Conservation (phyloP, 2,888 invertebrate genomes). For the Willowsia nigromaculata region DNA sequence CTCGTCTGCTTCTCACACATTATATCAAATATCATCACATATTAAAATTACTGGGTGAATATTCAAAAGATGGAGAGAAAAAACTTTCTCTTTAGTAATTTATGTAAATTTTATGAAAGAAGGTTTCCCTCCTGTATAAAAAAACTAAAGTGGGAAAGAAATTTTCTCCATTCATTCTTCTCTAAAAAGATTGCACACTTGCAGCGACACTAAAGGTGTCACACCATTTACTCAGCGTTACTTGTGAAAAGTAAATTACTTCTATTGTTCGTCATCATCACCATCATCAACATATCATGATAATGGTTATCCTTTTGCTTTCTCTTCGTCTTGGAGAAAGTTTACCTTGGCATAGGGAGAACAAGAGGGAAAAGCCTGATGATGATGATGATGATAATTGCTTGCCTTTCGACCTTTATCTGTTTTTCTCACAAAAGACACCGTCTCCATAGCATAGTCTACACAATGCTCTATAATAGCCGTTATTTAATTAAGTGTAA, state of each 20-base stretch:
- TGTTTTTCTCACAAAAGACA: background rate
- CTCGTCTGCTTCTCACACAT: background rate
- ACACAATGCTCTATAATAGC: background rate
- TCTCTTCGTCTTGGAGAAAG: background rate
- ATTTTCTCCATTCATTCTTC: background rate
- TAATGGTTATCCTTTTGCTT: background rate
- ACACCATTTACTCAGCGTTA: background rate
- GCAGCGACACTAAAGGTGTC: background rate
- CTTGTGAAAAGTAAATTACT: background rate
- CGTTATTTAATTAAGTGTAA: conserved; percentile 50
- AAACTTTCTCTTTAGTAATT: background rate
- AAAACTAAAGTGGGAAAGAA: background rate
- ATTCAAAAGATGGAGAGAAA: background rate
- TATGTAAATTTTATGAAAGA: conserved; percentile 35
- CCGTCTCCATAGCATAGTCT: background rate
- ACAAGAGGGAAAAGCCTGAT: background rate
- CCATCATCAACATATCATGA: background rate
- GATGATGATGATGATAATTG: background rate
- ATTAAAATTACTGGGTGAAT: background rate
- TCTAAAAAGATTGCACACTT: background rate
- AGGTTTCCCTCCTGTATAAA: too few relatives aligned
- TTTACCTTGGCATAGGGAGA: background rate
- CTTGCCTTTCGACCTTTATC: background rate
- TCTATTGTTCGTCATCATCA: background rate
- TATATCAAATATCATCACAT: background rate